These are phyloP conservation scores for Paradoxurus hermaphroditus DNA, from an alignment of 2,113 vertebrate species.

Conservation along the genomic window DNA sequence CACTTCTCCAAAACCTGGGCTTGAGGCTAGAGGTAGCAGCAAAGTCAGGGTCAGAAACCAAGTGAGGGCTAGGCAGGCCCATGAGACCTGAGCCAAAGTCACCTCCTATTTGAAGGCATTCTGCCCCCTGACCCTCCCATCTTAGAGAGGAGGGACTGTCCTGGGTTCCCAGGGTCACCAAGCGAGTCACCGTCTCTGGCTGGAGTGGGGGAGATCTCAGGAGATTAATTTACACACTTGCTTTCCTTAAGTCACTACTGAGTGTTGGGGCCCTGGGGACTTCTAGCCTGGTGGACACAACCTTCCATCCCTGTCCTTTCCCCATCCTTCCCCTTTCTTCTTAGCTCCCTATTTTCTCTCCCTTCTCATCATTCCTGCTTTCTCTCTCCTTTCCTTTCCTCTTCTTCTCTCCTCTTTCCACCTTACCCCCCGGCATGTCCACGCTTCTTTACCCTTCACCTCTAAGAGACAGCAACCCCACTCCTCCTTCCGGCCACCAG, in stretches of 20 bases:
- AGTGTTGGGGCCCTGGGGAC: conserved; percentile 53
- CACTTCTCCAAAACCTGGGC: background rate
- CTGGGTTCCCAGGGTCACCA: background rate
- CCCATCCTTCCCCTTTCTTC: background rate
- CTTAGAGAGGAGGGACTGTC: background rate
- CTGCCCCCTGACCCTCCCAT: background rate
- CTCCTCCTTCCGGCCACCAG: background rate
- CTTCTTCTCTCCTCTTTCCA: background rate
- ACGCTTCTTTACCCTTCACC: background rate
- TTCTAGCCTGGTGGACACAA: conserved; percentile 9
- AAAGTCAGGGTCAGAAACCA: background rate
- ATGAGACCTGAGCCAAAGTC: background rate
- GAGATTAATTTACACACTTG: background rate
- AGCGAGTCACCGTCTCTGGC: background rate
- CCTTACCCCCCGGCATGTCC: background rate
- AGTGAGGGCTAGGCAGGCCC: background rate
- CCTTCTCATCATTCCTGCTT: background rate
- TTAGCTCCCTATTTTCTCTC: background rate
- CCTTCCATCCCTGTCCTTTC: background rate
- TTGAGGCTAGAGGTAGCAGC: background rate
- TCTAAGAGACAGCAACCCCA: background rate
- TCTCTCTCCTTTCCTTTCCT: background rate
- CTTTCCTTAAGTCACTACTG: background rate
- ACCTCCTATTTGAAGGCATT: background rate
- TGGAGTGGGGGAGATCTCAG: background rate